These are phyloP conservation scores for Mormyrops boulengeri DNA, from an alignment of 2,797 vertebrate genomes.

Conservation along the genomic window DNA sequence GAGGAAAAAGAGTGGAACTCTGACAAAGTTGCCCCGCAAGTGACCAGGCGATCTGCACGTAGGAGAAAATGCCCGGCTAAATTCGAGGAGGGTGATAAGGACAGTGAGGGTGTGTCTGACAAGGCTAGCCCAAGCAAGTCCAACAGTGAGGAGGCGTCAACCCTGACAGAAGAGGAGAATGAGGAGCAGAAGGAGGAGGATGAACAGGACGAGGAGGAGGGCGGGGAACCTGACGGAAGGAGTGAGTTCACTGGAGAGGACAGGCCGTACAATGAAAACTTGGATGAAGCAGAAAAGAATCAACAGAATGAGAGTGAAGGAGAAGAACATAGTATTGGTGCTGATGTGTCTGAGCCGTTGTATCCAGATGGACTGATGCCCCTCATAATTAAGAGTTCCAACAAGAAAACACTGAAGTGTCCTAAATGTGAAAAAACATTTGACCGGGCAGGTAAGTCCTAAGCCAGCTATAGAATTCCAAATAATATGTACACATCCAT, in stretches of 20 bases:
- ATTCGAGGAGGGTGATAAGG: slow-evolving; percentile 60
- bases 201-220: slow-evolving; percentile 53
- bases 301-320: slow-evolving; percentile 54
- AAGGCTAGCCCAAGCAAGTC: slow-evolving; percentile 34
- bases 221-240: slow-evolving; percentile 39
- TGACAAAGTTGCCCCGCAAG: slow-evolving; percentile 40
- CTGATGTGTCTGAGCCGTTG: slow-evolving; percentile 46
- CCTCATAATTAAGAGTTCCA: slow-evolving; percentile 73
- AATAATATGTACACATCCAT: not conserved
- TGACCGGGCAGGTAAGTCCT: slow-evolving; percentile 86
- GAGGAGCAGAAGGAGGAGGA: slow-evolving; percentile 61
- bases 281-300: slow-evolving; percentile 50
- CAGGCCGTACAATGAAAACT: slow-evolving; percentile 47
- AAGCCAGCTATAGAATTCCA: not conserved
- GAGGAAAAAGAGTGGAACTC: slow-evolving; percentile 52
- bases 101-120: slow-evolving; percentile 46
- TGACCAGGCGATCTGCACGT: slow-evolving; percentile 68
- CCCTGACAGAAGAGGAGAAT: slow-evolving; percentile 36
- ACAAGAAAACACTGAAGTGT: slow-evolving; percentile 84
- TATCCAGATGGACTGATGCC: slow-evolving; percentile 81
- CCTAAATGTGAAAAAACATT: slow-evolving; percentile 95
- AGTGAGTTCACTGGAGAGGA: slow-evolving; percentile 31
- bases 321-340: slow-evolving; percentile 46
- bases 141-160: slow-evolving; percentile 38
- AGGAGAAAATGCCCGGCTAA: slow-evolving; percentile 73